Percentiles rank a stretch among this genome's conserved stretches.
These are phyloP conservation scores for Tokudaia muenninki DNA, from an alignment of 2,797 vertebrate species.

Conservation along the genomic window DNA sequence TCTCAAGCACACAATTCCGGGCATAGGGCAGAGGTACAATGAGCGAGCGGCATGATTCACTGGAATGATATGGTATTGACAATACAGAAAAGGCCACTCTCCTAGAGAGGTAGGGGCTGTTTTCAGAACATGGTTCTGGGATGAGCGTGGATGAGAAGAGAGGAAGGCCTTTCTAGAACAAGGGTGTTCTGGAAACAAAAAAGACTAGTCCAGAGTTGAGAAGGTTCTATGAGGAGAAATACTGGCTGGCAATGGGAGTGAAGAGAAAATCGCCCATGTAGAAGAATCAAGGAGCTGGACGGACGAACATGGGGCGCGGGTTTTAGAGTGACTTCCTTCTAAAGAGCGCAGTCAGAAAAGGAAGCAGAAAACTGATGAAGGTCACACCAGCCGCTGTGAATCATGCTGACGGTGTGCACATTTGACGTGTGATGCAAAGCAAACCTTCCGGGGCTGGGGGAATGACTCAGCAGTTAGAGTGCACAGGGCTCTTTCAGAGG, in stretches of 20 bases:
- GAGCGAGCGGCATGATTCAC: not conserved
- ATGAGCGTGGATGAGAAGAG: not conserved
- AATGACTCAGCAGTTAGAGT: not conserved
- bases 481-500: too few species aligned
- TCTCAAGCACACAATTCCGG: not conserved
- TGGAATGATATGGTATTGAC: not conserved
- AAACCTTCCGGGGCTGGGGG: not conserved
- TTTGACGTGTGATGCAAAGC: not conserved
- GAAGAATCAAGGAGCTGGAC: not conserved
- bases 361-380: not conserved
- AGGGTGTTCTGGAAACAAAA: not conserved
- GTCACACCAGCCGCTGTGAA: not conserved
- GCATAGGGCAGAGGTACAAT: not conserved
- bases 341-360: not conserved
- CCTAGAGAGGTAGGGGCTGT: not conserved
- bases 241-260: not conserved
- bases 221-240: not conserved
- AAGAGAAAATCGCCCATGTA: not conserved
- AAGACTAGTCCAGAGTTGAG: not conserved
- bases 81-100: not conserved
- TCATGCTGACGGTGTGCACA: not conserved
- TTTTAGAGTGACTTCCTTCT: not conserved
- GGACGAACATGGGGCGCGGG: not conserved
- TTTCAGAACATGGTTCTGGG: constrained; percentile 14
- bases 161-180: constrained; percentile 9